Percentiles rank a stretch among this genome's conserved stretches.
phyloP scores from a whole-genome alignment of 2,888 invertebrate species.

The Sphecodes monilicornis region DNA sequence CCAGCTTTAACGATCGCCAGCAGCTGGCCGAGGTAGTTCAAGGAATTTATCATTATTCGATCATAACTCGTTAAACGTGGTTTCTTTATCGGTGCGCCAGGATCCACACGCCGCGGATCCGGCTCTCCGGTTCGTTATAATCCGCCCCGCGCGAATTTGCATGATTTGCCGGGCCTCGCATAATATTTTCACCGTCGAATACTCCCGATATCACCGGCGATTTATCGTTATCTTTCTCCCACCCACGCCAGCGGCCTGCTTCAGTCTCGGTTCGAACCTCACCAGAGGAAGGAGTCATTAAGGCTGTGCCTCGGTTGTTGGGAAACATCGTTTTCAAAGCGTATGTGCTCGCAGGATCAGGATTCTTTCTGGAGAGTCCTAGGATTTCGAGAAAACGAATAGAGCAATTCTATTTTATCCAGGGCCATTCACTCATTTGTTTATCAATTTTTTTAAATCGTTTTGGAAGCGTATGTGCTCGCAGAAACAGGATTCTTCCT shows the following conservation, averaged over 20 bases:
- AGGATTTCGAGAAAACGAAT: background rate
- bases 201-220: slow-evolving; percentile 42
- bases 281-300: slow-evolving; percentile 17
- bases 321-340: background rate
- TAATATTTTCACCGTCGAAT: slow-evolving; percentile 40
- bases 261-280: slow-evolving; percentile 11
- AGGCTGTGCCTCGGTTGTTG: background rate
- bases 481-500: too few relatives aligned
- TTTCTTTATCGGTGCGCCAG: slow-evolving; percentile 51
- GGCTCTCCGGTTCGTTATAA: slow-evolving; percentile 50
- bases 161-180: slow-evolving; percentile 57
- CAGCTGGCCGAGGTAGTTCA: slow-evolving; percentile 68
- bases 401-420: background rate
- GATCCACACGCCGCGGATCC: slow-evolving; percentile 45
- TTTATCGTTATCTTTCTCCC: slow-evolving; percentile 45
- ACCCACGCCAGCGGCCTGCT: background rate
- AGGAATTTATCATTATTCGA: slow-evolving; percentile 78
- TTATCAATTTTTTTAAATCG: too few relatives aligned
- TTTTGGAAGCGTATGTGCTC: too few relatives aligned
- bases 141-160: slow-evolving; percentile 58
- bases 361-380: fast-evolving
- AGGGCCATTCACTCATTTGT: too few relatives aligned
- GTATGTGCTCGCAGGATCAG: background rate
- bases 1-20: slow-evolving; percentile 70
- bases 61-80: slow-evolving; percentile 67